A percentile compares a stretch with the other conserved stretches of the same genome.
Evolutionary conservation across 2,797 vertebrate genomes (phyloP).

Genomic region (Gephyroberyx darwinii): DNA sequence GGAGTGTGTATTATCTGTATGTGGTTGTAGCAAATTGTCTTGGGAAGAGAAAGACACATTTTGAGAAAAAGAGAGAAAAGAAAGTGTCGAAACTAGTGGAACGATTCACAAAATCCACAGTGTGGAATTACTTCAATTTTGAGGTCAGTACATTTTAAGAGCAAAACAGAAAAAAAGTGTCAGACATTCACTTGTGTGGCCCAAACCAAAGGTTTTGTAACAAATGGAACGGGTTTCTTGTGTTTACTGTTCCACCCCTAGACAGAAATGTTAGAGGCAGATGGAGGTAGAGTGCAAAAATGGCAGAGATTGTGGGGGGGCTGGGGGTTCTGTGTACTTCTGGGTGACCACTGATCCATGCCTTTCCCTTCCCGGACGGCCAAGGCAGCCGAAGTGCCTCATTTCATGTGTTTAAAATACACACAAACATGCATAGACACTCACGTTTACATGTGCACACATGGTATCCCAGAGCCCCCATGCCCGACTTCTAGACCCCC

Average conservation of each 20-base stretch:
- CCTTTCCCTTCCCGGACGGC: slow-evolving; percentile 69
- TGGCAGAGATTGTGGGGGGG: slow-evolving; percentile 58
- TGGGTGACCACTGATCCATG: slow-evolving; percentile 79
- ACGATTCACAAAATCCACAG: no score
- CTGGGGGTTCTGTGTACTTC: slow-evolving; percentile 70
- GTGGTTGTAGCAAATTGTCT: no score
- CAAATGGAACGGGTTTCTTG: background rate
- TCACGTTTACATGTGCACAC: slow-evolving; percentile 40
- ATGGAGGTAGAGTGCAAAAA: slow-evolving; percentile 59
- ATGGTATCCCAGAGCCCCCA: slow-evolving; percentile 60
- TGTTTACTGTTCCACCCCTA: background rate
- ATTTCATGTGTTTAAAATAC: slow-evolving; percentile 84
- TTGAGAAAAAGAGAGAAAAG: no score
- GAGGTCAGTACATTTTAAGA: no score
- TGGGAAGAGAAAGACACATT: no score
- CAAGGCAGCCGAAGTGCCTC: slow-evolving; percentile 69
- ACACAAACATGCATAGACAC: slow-evolving; percentile 46
- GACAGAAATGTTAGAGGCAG: background rate
- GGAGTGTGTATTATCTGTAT: no score
- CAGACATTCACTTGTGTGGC: background rate
- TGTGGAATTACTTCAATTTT: no score
- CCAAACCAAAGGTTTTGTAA: background rate
- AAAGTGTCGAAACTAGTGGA: no score
- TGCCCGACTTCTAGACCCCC: slow-evolving; percentile 62
- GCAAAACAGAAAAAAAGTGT: no score